A percentile compares a stretch with the other conserved stretches of the same genome.
Conservation (phyloP, 2,888 invertebrate genomes). For the Hydroisotoma schaefferi region DNA sequence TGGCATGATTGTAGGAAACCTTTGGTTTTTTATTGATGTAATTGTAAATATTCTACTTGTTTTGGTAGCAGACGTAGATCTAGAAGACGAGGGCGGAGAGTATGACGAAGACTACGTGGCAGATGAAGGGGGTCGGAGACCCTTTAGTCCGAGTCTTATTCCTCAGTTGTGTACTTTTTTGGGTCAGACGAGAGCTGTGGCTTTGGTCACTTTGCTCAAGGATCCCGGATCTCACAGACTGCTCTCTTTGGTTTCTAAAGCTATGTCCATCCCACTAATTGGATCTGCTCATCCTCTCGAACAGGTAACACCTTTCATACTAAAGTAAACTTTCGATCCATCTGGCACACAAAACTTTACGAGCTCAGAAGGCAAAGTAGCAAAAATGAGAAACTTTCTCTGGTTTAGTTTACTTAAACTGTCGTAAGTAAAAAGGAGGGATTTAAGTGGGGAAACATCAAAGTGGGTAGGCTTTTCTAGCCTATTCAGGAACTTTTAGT, state of each 20-base stretch:
- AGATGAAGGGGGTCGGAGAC: constrained; percentile 11
- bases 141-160: constrained; percentile 35
- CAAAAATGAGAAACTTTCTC: no score
- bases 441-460: no score
- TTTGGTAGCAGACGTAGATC: constrained; percentile 11
- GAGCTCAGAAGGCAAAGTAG: no score
- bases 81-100: constrained; percentile 5
- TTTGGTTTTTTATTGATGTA: no score
- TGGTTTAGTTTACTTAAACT: no score
- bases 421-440: no score
- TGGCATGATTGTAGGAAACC: no score
- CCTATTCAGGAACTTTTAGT: no score
- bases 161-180: constrained; percentile 43
- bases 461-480: no score
- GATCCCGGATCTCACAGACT: constrained; percentile 29
- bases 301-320: not conserved
- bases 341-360: no score
- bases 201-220: constrained; percentile 40
- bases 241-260: constrained; percentile 39
- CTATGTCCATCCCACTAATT: constrained; percentile 41
- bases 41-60: no score
- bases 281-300: constrained; percentile 15
- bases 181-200: constrained; percentile 36
- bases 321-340: no score
- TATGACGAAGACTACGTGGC: constrained; percentile 15